These are phyloP conservation scores for Drosophila pachea DNA, from an alignment of 1,140 invertebrate genomes.

Conservation along the genomic window DNA sequence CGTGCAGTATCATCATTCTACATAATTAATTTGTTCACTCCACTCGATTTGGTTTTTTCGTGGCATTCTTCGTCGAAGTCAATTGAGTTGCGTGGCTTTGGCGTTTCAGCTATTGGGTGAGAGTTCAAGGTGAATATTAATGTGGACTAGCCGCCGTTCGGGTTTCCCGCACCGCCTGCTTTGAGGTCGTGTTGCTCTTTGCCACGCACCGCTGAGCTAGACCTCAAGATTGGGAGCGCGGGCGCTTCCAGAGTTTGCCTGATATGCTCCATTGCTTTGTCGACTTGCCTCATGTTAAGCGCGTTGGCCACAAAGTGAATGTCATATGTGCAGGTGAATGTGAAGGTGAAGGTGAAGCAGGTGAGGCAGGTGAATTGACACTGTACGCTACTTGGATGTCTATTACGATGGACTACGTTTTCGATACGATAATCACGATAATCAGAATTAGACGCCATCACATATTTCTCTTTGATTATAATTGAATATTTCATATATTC, in stretches of 20 bases:
- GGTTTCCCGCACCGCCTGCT: not conserved
- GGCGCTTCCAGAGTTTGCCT: conserved; percentile 4
- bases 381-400: too few species aligned
- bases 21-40: conserved; percentile 51
- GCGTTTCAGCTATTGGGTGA: not conserved
- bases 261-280: conserved; percentile 41
- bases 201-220: conserved; percentile 31
- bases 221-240: conserved; percentile 6
- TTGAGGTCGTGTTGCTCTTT: conserved; percentile 1
- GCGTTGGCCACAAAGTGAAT: conserved; percentile 25
- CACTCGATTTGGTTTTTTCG: not conserved
- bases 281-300: conserved; percentile 32
- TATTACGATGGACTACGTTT: too few species aligned
- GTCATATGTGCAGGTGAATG: conserved; percentile 18
- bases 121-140: conserved; percentile 42
- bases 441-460: too few species aligned
- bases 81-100: conserved; percentile 23
- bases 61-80: conserved; percentile 10
- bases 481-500: too few species aligned
- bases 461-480: too few species aligned
- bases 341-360: conserved; percentile 7
- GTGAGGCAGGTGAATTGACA: not conserved
- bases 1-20: conserved; percentile 31
- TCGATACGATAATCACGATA: too few species aligned
- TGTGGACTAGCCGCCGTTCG: not conserved